These are phyloP conservation scores for Nephrotoma appendiculata DNA, from an alignment of 2,888 invertebrate species.

Conservation along the genomic window DNA sequence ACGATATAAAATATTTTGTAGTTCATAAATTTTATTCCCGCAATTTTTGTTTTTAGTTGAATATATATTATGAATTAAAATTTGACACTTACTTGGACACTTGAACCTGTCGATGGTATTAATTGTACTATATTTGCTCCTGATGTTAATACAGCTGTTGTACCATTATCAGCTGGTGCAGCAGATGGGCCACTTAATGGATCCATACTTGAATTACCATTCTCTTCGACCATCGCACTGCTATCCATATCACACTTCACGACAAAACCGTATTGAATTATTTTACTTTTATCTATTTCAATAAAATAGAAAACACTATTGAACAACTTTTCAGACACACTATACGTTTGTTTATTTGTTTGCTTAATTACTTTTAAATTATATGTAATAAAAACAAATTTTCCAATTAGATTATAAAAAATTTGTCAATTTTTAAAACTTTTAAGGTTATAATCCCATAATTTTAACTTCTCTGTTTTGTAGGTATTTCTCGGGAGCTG, in stretches of 20 bases:
- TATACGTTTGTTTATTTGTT: neutral
- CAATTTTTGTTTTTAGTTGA: conserved; percentile 7
- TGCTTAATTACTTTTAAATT: neutral
- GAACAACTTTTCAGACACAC: neutral
- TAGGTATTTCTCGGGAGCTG: neutral
- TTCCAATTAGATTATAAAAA: neutral
- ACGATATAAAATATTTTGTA: neutral
- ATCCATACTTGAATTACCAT: conserved; percentile 46
- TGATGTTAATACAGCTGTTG: conserved; percentile 27
- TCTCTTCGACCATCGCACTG: conserved; percentile 79
- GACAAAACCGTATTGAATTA: neutral
- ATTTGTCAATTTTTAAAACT: neutral
- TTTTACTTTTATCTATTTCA: neutral
- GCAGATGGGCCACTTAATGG: conserved; percentile 33
- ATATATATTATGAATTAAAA: neutral
- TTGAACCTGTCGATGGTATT: conserved; percentile 42
- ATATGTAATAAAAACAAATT: neutral
- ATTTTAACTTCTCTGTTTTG: neutral
- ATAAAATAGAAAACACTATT: neutral
- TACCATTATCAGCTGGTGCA: conserved; percentile 42
- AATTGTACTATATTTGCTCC: conserved; percentile 76
- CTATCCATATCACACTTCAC: conserved; percentile 66
- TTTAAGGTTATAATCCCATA: neutral
- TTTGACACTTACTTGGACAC: conserved; percentile 43
- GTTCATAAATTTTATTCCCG: neutral